phyloP scores from a whole-genome alignment of 1,140 invertebrate genomes.

The Conus ventricosus region DNA sequence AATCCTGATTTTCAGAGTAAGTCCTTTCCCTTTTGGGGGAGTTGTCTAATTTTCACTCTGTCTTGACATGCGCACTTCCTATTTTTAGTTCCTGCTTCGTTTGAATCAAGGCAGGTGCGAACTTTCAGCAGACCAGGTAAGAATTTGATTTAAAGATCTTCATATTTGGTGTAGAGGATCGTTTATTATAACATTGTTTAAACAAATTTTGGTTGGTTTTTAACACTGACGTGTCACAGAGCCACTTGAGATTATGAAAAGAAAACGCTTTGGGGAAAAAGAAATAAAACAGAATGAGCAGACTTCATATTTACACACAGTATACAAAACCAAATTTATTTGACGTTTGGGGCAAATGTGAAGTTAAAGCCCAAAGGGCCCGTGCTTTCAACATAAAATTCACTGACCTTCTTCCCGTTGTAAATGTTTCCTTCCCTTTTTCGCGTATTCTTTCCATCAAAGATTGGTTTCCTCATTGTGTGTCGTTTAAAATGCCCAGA shows the following conservation, averaged over 20 bases:
- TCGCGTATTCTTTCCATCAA: too few relatives aligned
- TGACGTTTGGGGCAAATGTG: too few relatives aligned
- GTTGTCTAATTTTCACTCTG: constrained; percentile 19
- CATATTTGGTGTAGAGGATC: not conserved
- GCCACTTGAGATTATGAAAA: not conserved
- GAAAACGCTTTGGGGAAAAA: too few relatives aligned
- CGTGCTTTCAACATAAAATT: too few relatives aligned
- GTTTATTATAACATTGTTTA: not conserved
- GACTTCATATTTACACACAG: too few relatives aligned
- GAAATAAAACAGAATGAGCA: not conserved
- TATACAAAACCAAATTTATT: too few relatives aligned
- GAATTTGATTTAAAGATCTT: not conserved
- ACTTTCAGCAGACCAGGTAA: not conserved
- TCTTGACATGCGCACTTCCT: constrained; percentile 26
- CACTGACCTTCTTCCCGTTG: too few relatives aligned
- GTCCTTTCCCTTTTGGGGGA: not conserved
- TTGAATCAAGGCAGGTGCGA: not conserved
- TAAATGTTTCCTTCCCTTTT: too few relatives aligned
- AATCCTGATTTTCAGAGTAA: not conserved
- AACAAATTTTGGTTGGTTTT: not conserved
- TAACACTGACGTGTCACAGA: not conserved
- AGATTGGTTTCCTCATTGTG: too few relatives aligned
- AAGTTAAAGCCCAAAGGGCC: too few relatives aligned
- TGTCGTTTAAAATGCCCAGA: too few relatives aligned
- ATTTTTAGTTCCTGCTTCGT: constrained; percentile 36